A percentile compares a stretch with the other conserved stretches of the same genome.
Conservation (phyloP, 2,888 invertebrate genomes). For the Pristionchus entomophagus region DNA sequence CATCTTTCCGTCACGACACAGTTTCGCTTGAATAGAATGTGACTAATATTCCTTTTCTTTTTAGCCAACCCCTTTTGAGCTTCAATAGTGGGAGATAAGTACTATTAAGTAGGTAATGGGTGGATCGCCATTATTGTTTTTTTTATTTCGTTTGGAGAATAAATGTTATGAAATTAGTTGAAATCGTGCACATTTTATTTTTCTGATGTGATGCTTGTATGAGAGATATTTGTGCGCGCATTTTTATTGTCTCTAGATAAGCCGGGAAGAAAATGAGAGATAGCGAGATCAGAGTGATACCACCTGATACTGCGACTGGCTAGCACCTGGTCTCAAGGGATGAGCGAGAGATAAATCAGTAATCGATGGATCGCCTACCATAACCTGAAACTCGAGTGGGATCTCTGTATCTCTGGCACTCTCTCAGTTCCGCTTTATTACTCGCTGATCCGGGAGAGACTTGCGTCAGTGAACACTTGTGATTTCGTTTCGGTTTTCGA, state of each 20-base stretch:
- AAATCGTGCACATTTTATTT: not conserved
- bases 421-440: not conserved
- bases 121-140: too few relatives aligned
- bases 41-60: not conserved
- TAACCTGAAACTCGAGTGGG: not conserved
- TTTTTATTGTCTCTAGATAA: not conserved
- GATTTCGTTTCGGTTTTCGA: too few relatives aligned
- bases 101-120: too few relatives aligned
- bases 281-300: not conserved
- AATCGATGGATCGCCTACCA: not conserved
- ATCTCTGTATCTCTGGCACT: not conserved
- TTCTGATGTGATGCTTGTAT: too few relatives aligned
- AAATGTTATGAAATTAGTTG: too few relatives aligned
- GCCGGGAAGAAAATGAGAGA: not conserved
- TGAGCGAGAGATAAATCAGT: not conserved
- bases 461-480: slow-evolving; percentile 40
- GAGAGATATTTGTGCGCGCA: too few relatives aligned
- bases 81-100: not conserved
- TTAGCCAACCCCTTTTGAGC: not conserved
- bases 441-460: not conserved
- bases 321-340: not conserved
- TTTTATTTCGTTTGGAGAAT: too few relatives aligned
- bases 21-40: too few relatives aligned
- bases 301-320: not conserved
- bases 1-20: not conserved